Percentiles rank a stretch among this genome's conserved stretches.
Conservation (phyloP, 2,888 invertebrate genomes). For the Invenusta paracnida region DNA sequence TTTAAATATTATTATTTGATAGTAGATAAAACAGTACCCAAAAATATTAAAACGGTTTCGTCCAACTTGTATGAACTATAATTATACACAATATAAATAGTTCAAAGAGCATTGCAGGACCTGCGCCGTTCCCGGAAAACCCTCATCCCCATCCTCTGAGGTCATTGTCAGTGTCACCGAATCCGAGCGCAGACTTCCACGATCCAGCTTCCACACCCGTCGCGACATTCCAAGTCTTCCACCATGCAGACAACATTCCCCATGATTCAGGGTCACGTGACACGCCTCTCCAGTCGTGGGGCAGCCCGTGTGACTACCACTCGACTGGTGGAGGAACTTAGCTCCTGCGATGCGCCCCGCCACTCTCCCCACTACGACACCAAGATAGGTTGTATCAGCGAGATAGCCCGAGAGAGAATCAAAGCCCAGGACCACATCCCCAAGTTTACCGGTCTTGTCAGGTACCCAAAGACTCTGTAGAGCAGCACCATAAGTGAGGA, state of each 20-base stretch:
- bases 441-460: constrained; percentile 1
- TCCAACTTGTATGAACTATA: too few species aligned
- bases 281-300: constrained; percentile 66
- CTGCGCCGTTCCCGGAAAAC: constrained; percentile 78
- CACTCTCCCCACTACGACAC: constrained; percentile 75
- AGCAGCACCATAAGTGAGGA: constrained; percentile 43
- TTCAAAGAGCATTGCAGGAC: too few species aligned
- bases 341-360: constrained; percentile 73
- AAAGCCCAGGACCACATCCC: constrained; percentile 42
- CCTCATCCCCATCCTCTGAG: constrained; percentile 66
- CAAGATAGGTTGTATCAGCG: constrained; percentile 70
- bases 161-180: constrained; percentile 49
- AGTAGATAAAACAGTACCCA: too few species aligned
- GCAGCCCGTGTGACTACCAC: too few species aligned
- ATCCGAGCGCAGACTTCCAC: constrained; percentile 47
- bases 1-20: too few species aligned
- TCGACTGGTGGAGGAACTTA: constrained; percentile 66
- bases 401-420: constrained; percentile 52
- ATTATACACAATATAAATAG: too few species aligned
- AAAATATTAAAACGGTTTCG: too few species aligned
- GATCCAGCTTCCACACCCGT: constrained; percentile 45
- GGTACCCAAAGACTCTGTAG: constrained; percentile 38
- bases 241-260: constrained; percentile 74
- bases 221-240: constrained; percentile 76
- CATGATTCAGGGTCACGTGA: constrained; percentile 71